Evolutionary conservation across 2,888 invertebrate species (phyloP).

Genomic region (Campoletis raptor): DNA sequence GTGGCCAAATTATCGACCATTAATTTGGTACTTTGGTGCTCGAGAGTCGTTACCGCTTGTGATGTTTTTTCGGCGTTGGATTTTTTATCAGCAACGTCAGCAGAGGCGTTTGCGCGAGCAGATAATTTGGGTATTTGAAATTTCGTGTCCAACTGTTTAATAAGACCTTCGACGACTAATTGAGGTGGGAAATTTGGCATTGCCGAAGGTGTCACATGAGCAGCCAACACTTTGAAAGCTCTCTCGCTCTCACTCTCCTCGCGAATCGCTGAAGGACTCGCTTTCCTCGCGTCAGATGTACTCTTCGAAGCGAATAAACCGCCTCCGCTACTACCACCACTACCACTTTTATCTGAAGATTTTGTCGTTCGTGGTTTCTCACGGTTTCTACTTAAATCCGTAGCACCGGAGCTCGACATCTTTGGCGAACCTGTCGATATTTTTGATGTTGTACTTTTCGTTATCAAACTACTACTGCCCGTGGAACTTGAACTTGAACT

Average conservation of each 20-base stretch:
- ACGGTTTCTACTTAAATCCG: conserved; percentile 88
- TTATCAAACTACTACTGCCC: conserved; percentile 72
- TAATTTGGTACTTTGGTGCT: conserved; percentile 68
- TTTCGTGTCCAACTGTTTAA: conserved; percentile 92
- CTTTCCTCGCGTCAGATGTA: conserved; percentile 87
- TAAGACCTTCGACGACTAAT: conserved; percentile 89
- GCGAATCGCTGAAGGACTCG: conserved; percentile 88
- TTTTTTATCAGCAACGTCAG: conserved; percentile 78
- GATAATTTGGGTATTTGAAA: conserved; percentile 95
- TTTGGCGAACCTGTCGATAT: conserved; percentile 88
- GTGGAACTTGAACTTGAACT: conserved; percentile 78
- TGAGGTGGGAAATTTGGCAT: conserved; percentile 86
- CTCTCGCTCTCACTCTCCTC: conserved; percentile 89
- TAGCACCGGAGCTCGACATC: conserved; percentile 85
- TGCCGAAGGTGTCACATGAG: conserved; percentile 86
- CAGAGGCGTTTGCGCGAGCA: conserved; percentile 84
- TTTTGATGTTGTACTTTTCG: conserved; percentile 73
- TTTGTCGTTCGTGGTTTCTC: conserved; percentile 88
- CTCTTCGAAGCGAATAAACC: conserved; percentile 87
- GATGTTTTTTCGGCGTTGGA: conserved; percentile 70
- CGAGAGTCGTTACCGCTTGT: conserved; percentile 56
- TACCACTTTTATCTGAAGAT: conserved; percentile 87
- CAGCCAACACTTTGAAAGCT: conserved; percentile 87
- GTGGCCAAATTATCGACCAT: conserved; percentile 72
- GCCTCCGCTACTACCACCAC: conserved; percentile 41